These are phyloP conservation scores for Lithosia quadra DNA, from an alignment of 2,888 invertebrate genomes.

Conservation along the genomic window DNA sequence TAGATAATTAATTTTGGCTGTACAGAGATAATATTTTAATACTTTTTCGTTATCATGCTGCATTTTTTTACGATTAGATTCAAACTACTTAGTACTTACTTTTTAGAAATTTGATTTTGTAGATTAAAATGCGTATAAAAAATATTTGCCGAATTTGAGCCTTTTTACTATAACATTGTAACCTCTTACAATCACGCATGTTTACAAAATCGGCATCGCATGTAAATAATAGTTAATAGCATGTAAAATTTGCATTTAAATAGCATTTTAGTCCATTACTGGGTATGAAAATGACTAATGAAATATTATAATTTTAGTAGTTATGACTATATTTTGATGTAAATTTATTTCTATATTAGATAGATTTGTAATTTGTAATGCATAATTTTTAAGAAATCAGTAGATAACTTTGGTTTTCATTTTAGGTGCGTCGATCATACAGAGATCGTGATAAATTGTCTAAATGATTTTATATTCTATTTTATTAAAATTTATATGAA, in stretches of 20 bases:
- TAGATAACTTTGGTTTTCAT: background rate
- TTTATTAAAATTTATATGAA: too few species aligned
- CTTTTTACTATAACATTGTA: background rate
- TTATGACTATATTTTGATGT: constrained; percentile 18
- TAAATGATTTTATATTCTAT: too few species aligned
- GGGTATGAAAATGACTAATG: constrained; percentile 21
- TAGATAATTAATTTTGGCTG: background rate
- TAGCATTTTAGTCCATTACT: constrained; percentile 33
- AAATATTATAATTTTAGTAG: constrained; percentile 14
- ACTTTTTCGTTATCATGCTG: background rate
- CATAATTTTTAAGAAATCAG: background rate
- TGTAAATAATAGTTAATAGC: constrained; percentile 14
- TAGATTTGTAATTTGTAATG: background rate
- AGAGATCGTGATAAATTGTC: too few species aligned
- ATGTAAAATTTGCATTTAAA: constrained; percentile 17
- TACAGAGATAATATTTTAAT: background rate
- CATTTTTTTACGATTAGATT: background rate
- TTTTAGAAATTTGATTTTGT: background rate
- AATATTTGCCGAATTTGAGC: background rate
- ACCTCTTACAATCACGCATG: constrained; percentile 9
- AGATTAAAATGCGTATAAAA: background rate
- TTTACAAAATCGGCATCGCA: constrained; percentile 14
- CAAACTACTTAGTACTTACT: background rate
- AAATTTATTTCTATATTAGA: background rate
- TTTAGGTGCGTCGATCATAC: too few species aligned